phyloP scores from a whole-genome alignment of 2,888 invertebrate species.

The Cheilosia pagana region DNA sequence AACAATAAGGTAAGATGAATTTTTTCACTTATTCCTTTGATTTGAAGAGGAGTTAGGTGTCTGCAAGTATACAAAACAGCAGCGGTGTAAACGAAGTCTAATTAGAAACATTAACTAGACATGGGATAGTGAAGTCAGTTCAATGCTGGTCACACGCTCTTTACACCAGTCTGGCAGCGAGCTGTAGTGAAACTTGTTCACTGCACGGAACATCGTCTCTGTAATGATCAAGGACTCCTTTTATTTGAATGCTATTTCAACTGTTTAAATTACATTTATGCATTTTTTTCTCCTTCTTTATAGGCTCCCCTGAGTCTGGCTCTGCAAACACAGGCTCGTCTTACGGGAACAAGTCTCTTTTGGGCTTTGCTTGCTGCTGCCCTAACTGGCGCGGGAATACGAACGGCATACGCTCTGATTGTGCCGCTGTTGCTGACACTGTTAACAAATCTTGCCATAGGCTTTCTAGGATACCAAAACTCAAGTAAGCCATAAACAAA shows the following conservation, averaged over 20 bases:
- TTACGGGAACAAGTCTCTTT: conserved; percentile 79
- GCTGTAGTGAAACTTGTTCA: too few relatives aligned
- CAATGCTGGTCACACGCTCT: too few relatives aligned
- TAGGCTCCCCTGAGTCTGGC: conserved; percentile 79
- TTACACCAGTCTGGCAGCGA: too few relatives aligned
- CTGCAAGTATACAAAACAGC: too few relatives aligned
- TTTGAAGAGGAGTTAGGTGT: background rate
- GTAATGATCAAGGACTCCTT: too few relatives aligned
- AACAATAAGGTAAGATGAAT: conserved; percentile 76
- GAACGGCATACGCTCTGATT: conserved; percentile 78
- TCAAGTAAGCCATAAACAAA: conserved; percentile 75
- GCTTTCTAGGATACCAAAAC: conserved; percentile 77
- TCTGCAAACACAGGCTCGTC: conserved; percentile 78
- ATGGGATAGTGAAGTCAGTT: too few relatives aligned
- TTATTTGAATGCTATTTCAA: too few relatives aligned
- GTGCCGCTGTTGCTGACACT: conserved; percentile 78
- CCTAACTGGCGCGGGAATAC: conserved; percentile 78
- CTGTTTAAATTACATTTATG: too few relatives aligned
- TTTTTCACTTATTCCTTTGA: background rate
- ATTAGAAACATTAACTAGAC: too few relatives aligned
- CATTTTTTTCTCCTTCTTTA: background rate
- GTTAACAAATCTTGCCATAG: conserved; percentile 77
- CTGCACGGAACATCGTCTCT: too few relatives aligned
- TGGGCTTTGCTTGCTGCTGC: conserved; percentile 79
- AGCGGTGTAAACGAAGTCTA: too few relatives aligned